These are phyloP conservation scores for Oreochromis grahami DNA, from an alignment of 2,797 vertebrate genomes.

Conservation along the genomic window DNA sequence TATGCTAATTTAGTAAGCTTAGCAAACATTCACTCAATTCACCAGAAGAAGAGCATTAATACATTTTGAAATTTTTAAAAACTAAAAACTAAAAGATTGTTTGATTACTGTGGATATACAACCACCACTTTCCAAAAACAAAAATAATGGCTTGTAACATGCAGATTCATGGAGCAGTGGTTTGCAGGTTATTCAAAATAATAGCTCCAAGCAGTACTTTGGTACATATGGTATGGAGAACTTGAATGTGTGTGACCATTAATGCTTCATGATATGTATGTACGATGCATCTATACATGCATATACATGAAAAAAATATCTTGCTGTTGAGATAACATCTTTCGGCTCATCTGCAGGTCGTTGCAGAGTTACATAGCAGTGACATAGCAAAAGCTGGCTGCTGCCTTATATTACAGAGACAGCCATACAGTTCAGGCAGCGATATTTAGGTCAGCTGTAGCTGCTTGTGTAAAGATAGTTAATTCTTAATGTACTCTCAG, in stretches of 20 bases:
- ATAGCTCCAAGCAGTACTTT: neutral
- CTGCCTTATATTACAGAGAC: neutral
- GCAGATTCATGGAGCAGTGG: neutral
- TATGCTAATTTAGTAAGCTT: neutral
- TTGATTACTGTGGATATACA: neutral
- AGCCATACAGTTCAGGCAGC: neutral
- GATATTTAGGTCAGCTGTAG: constrained; percentile 48
- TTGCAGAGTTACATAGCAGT: neutral
- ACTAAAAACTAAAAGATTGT: neutral
- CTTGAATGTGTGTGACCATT: neutral
- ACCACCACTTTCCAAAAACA: neutral
- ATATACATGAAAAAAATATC: neutral
- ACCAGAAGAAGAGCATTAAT: neutral
- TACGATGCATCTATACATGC: neutral
- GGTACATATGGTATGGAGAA: neutral
- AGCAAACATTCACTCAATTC: neutral
- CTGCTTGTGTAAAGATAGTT: constrained; percentile 30
- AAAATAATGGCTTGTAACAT: neutral
- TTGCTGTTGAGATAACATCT: neutral
- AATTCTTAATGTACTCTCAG: constrained; percentile 26
- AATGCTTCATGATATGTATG: neutral
- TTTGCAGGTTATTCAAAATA: neutral
- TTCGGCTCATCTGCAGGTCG: neutral
- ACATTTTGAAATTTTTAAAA: fast-evolving
- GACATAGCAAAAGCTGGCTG: neutral